Base-by-base conservation (phyloP, 2,113 vertebrate species). In the Brachyhypopomus occidentalis region DNA sequence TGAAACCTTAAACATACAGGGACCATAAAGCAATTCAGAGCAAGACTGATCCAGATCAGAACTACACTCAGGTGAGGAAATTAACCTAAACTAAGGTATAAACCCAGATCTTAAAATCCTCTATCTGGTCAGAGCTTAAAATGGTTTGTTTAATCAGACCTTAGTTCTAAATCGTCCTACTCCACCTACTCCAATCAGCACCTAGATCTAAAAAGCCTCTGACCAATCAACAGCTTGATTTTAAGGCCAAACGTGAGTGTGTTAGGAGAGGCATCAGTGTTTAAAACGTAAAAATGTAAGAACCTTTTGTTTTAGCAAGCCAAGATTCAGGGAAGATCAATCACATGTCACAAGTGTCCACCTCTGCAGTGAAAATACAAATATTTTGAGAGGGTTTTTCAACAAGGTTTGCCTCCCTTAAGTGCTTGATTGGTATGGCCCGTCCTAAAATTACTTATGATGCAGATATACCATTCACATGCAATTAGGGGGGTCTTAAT, bases 201-300 rank as follows among this genome's bases (percentile, higher is more conserved):
- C n/a, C 0, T 4, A 77, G 20, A 71, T 69, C 63, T 59, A 25
- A 22, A 22, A 78, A 30, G 48, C 45, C 63, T 16, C 8, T 3
- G 45, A 30, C 76, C 45, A 78, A 41, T 78, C 64, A 59, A 55
- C n/a, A 82, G 41, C 76, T 80, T 80, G 77, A 79, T 89, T 52
- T 80, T 86, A 84, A 87, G 76, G 85, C 36, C 66, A 59, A 41
- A 78, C 23, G 66, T 71, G 55, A 71, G 48, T 8, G 45, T 2
- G 38, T 30, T 55, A 75, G 20, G 52, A 79, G 38, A 23, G 63
- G 69, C 63, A 84, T 34, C 60, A 67, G 75, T 38, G 1, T 19
- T 48, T 20, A 14, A 67, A 66, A 30, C 1, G 16, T 3, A 19
- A 6, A 34, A 34, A 16, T 11, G 1, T 22, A 23, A 23, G 60